Evolutionary conservation across 2,113 vertebrate species (phyloP), one percentile per base, ranked within the genome.

Genomic region (Sula dactylatra): DNA sequence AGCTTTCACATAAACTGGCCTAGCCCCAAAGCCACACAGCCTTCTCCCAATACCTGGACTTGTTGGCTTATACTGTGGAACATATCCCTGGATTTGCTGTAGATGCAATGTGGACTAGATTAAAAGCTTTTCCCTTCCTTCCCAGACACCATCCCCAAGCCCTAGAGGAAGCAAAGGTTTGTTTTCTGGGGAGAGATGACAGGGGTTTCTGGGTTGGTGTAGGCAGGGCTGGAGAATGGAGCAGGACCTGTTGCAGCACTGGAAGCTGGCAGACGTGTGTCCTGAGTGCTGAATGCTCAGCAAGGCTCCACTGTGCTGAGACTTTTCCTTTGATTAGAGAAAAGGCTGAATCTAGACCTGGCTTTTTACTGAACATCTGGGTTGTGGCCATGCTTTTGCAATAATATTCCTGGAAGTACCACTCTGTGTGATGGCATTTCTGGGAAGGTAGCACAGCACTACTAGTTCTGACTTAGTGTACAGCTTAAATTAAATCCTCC

Each of bases 331-430:
- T 61, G 49, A 38, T 86, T 87, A 67, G 24, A 77, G 55, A 56
- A 71, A 56, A 69, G 31, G 24, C 52, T 86, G 85, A 69, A 84
- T 71, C 54, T 59, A 88, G 52, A 38, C 6, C 61, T 86, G 52
- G 16, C 10, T 50, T 7, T 81, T 95, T 40, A 54, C 36, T 40
- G 50, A 89, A 78, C 18, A 81, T 25, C 70, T 92, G 80, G 49
- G 73, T 20, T 71, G 36, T 20, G 74, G 82, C 36, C 44, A 34
- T 72, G 55, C 9, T 95, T 87, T 93, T 80, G 56, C 58, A 90
- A 58, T 55, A 80, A 52, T 47, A 44, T 95, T 98, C 95, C 91
- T 94, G 90, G 93, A 98, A 97, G n/a, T 50, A 70, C 32, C 24
- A 20, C 8, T 71, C 66, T 61, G 29, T 40, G 64, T 58, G 54